Percentiles rank a stretch among this genome's conserved stretches.
phyloP scores from a whole-genome alignment of 2,888 invertebrate genomes.

The Drosophila mulleri region DNA sequence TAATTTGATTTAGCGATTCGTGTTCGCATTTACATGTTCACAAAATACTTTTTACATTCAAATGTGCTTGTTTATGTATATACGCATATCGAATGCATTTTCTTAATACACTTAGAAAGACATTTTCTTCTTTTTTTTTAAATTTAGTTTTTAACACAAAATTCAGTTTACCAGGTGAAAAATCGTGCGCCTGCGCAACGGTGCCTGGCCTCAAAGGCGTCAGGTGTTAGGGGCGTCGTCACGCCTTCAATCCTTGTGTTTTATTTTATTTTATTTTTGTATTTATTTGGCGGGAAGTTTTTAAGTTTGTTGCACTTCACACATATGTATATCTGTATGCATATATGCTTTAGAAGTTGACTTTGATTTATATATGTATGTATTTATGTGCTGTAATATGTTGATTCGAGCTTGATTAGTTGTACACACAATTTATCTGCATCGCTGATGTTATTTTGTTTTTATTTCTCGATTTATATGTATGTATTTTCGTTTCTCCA shows the following conservation, averaged over 20 bases:
- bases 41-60: slow-evolving; percentile 46
- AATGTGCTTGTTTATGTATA: slow-evolving; percentile 34
- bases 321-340: slow-evolving; percentile 5
- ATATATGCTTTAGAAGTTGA: slow-evolving; percentile 43
- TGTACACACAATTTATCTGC: slow-evolving; percentile 43
- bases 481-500: slow-evolving; percentile 31
- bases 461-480: slow-evolving; percentile 32
- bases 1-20: slow-evolving; percentile 39
- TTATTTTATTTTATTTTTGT: neutral
- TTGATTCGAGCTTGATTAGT: slow-evolving; percentile 69
- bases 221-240: slow-evolving; percentile 33
- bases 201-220: slow-evolving; percentile 52
- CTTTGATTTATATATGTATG: slow-evolving; percentile 42
- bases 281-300: slow-evolving; percentile 59
- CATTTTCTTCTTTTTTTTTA: slow-evolving; percentile 3
- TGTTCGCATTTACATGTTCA: slow-evolving; percentile 39
- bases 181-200: slow-evolving; percentile 79
- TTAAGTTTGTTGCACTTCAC: slow-evolving; percentile 51
- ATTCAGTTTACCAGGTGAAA: slow-evolving; percentile 55
- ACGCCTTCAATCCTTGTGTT: slow-evolving; percentile 37
- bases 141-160: slow-evolving; percentile 52
- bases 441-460: slow-evolving; percentile 44
- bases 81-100: slow-evolving; percentile 14
- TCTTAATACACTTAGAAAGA: slow-evolving; percentile 63
- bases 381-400: slow-evolving; percentile 45